A percentile compares a stretch with the other conserved stretches of the same genome.
Evolutionary conservation across 2,888 invertebrate species (phyloP).

Genomic region (Nomada ferruginata): DNA sequence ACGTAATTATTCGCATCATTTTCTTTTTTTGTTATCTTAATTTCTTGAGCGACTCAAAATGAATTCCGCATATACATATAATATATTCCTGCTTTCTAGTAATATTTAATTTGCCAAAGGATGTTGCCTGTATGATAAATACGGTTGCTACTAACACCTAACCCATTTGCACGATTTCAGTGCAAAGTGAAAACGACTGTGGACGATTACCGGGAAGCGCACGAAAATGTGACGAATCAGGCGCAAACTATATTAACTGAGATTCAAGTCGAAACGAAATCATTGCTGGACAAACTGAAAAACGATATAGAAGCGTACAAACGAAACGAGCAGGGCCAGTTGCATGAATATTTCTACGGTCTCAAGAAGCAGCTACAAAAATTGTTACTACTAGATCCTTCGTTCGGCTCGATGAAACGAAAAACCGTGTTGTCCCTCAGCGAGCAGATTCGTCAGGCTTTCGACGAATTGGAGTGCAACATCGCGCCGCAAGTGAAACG

Average conservation of each 20-base stretch:
- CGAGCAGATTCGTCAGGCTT: slow-evolving; percentile 48
- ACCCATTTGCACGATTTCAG: slow-evolving; percentile 47
- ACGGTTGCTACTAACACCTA: too few species aligned
- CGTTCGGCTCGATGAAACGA: slow-evolving; percentile 62
- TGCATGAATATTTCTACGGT: background rate
- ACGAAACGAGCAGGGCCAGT: background rate
- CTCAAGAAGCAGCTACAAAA: slow-evolving; percentile 49
- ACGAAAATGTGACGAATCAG: slow-evolving; percentile 24
- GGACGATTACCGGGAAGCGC: slow-evolving; percentile 59
- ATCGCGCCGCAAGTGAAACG: slow-evolving; percentile 26
- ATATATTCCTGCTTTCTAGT: too few species aligned
- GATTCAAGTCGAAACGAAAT: slow-evolving; percentile 35
- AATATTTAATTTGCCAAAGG: too few species aligned
- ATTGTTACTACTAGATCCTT: slow-evolving; percentile 56
- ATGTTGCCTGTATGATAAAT: too few species aligned
- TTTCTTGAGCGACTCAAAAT: too few species aligned
- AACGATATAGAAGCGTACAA: slow-evolving; percentile 18
- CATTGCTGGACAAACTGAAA: slow-evolving; percentile 35
- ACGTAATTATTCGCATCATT: too few species aligned
- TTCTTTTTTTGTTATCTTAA: too few species aligned
- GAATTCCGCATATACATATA: too few species aligned
- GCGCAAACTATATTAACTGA: slow-evolving; percentile 41
- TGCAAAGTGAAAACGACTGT: slow-evolving; percentile 47
- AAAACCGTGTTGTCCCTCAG: slow-evolving; percentile 56
- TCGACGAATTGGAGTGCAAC: slow-evolving; percentile 48